Evolutionary conservation across 2,113 vertebrate species (phyloP).

Genomic region (Oncorhynchus nerka): DNA sequence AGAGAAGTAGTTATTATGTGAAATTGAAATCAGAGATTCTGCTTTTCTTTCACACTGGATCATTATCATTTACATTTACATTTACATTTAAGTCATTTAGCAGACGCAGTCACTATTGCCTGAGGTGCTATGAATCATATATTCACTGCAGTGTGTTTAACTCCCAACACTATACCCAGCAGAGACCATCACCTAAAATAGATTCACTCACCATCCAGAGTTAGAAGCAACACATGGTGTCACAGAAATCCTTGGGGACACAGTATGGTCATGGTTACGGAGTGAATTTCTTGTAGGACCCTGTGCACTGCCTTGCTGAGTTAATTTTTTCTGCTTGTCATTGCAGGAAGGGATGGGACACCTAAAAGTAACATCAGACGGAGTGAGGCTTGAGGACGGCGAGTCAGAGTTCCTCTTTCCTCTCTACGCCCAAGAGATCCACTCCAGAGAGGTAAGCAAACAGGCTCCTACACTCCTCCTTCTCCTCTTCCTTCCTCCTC

Average conservation of each 20-base stretch:
- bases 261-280: background rate
- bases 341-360: slow-evolving; percentile 91
- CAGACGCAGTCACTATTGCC: no score
- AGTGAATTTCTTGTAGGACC: background rate
- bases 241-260: background rate
- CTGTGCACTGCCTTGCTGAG: background rate
- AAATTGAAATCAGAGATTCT: background rate
- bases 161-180: no score
- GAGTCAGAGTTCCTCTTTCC: slow-evolving; percentile 95
- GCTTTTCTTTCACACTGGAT: background rate
- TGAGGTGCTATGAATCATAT: no score
- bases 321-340: slow-evolving; percentile 12
- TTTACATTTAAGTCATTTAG: no score
- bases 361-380: slow-evolving; percentile 82
- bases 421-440: slow-evolving; percentile 90
- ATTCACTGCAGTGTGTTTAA: no score
- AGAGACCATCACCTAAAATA: background rate
- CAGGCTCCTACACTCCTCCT: slow-evolving; percentile 11
- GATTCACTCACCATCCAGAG: background rate
- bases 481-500: background rate
- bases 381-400: slow-evolving; percentile 90
- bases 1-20: background rate
- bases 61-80: no score
- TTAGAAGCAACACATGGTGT: background rate
- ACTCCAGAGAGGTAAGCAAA: slow-evolving; percentile 86